Conservation (phyloP, 2,888 invertebrate species). For the Eretmocerus hayati region DNA sequence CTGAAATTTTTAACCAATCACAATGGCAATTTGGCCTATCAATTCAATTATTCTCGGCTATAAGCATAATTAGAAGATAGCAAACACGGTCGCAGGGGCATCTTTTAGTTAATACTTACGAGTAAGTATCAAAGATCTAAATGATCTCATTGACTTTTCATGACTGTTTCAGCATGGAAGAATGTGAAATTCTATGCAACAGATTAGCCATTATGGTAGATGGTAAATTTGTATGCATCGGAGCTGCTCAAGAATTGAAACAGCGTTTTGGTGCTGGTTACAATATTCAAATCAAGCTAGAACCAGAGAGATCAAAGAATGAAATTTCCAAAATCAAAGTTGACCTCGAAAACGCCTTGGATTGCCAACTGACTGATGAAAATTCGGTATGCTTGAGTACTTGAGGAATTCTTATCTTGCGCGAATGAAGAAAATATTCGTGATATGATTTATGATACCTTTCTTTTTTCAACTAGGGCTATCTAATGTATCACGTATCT, state of each 20-base stretch:
- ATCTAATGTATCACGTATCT: constrained; percentile 37
- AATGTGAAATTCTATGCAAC: constrained; percentile 73
- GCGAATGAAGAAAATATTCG: neutral
- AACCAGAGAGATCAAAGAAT: constrained; percentile 24
- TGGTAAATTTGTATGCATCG: constrained; percentile 66
- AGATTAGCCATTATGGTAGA: constrained; percentile 69
- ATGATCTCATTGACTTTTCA: neutral
- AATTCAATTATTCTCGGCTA: too few relatives aligned
- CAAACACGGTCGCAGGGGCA: too few relatives aligned
- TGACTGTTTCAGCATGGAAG: constrained; percentile 64
- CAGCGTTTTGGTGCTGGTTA: constrained; percentile 63
- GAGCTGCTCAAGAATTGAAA: constrained; percentile 64
- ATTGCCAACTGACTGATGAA: constrained; percentile 60
- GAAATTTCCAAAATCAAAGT: constrained; percentile 46
- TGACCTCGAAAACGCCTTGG: constrained; percentile 50
- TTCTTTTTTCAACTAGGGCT: constrained; percentile 28
- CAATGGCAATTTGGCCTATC: too few relatives aligned
- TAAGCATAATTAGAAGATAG: too few relatives aligned
- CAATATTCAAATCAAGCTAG: constrained; percentile 52
- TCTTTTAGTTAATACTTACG: too few relatives aligned
- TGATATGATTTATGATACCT: constrained; percentile 1
- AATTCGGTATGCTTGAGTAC: constrained; percentile 52
- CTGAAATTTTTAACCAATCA: neutral
- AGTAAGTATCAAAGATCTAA: too few relatives aligned
- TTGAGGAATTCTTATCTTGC: neutral